Evolutionary conservation across 2,888 invertebrate species (phyloP), one percentile per base, ranked within the genome.

Genomic region (Glaucopsyche alexis): DNA sequence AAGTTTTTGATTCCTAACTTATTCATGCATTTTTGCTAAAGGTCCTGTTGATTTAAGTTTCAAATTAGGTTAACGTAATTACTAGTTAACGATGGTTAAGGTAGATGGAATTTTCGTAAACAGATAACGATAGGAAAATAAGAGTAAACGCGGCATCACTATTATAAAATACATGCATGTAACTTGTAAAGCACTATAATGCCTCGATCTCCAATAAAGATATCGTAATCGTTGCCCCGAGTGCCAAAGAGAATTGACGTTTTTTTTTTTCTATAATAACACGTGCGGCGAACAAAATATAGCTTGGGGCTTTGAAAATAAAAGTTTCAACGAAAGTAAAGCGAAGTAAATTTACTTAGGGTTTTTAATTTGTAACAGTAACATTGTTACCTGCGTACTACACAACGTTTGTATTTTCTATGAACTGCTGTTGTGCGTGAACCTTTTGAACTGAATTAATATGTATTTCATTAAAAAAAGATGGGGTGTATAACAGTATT

Each of bases 261-360:
- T 72, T 76, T 70, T 67, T 42, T 66, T 55, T 64, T 38, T 29
- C 45, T 47, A 49, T 60, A 75, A 72, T 71, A 73, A 75, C 72
- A 76, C 75, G 75, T 74, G 75, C 75, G 72, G 67, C 75, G 73
- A 73, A 75, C 73, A 72, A 77, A 75, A 75, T 74, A 74, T 70
- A 47, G 74, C 77, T 72, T 42, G 50, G 72, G 74, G 74, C 74
- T 76, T 72, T 71, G n/a, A 67, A 77, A 67, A 72, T 72, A 72
- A 72, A 65, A 72, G 55, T 67, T 42, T 6, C 45, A 67, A 52
- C 67, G 71, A 71, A 38, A 66, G 49, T 65, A 72, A 66, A 38
- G 14, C 45, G 45, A 16, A 52, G n/a, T 64, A 13, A 29, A 40
- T 19, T 64, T 71, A 29, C 67, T 45, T 45, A 11, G 19, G 67